A percentile compares a stretch with the other conserved stretches of the same genome.
Conservation (phyloP, 2,113 vertebrate genomes). For the Pungitius pungitius region DNA sequence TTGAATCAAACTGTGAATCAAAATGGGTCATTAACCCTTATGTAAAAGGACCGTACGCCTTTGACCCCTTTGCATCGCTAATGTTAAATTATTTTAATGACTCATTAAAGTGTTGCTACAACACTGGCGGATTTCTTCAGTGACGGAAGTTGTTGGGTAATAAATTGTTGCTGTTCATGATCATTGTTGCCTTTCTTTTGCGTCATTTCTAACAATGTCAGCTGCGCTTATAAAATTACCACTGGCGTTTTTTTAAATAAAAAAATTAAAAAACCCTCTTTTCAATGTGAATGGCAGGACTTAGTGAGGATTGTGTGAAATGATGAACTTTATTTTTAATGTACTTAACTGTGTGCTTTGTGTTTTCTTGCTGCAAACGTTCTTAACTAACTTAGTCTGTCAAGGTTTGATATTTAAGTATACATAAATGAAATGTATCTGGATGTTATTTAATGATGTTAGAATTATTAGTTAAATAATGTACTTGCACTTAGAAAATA, state of each 20-base stretch:
- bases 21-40: too few relatives aligned
- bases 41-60: too few relatives aligned
- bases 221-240: background rate
- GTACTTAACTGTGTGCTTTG: background rate
- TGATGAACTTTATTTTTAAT: conserved; percentile 8
- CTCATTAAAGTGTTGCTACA: conserved; percentile 18
- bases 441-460: background rate
- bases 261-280: too few relatives aligned
- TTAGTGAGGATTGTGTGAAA: conserved; percentile 13
- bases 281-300: background rate
- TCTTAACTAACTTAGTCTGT: background rate
- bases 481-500: conserved; percentile 1
- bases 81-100: conserved; percentile 38
- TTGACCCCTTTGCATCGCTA: conserved; percentile 23
- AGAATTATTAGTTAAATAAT: background rate
- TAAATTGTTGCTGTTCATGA: conserved; percentile 3
- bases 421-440: background rate
- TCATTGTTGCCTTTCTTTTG: conserved; percentile 4
- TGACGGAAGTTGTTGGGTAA: background rate
- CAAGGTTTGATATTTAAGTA: background rate
- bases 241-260: background rate
- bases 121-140: conserved; percentile 17
- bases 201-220: background rate
- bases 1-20: too few relatives aligned
- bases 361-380: background rate